Conservation (phyloP, 2,113 vertebrate species). For the Pteronura brasiliensis region DNA sequence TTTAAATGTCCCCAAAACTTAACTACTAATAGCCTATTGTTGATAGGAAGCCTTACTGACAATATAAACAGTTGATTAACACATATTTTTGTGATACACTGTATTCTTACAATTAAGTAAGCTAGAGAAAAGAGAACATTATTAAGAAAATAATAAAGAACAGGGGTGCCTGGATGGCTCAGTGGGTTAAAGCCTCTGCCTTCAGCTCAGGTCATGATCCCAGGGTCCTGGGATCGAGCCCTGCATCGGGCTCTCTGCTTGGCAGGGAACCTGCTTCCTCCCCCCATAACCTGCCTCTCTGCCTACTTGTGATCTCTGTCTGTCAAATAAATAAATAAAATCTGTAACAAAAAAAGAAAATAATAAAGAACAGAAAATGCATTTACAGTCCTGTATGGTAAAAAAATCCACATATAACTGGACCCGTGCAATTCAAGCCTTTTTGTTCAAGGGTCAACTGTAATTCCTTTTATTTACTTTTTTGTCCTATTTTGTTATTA, state of each 20-base stretch:
- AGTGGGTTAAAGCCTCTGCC: no score
- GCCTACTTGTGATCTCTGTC: no score
- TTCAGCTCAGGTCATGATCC: no score
- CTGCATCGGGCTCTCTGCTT: no score
- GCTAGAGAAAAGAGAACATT: background rate
- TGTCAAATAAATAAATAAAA: no score
- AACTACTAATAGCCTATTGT: background rate
- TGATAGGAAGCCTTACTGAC: background rate
- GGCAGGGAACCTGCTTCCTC: no score
- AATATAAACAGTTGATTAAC: background rate
- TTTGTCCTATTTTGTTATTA: background rate
- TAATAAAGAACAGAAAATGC: background rate
- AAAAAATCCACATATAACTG: background rate
- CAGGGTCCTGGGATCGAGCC: no score
- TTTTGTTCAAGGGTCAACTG: background rate
- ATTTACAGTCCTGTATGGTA: background rate
- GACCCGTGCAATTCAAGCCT: background rate
- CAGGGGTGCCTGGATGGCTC: no score
- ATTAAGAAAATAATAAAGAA: background rate
- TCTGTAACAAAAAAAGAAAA: no score
- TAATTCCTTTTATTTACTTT: background rate
- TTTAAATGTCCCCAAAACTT: background rate
- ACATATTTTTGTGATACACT: background rate
- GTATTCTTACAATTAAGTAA: background rate
- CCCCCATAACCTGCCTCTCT: no score